A percentile compares a stretch with the other conserved stretches of the same genome.
Evolutionary conservation across 2,113 vertebrate genomes (phyloP).

Genomic region (Ctenodactylus gundi): DNA sequence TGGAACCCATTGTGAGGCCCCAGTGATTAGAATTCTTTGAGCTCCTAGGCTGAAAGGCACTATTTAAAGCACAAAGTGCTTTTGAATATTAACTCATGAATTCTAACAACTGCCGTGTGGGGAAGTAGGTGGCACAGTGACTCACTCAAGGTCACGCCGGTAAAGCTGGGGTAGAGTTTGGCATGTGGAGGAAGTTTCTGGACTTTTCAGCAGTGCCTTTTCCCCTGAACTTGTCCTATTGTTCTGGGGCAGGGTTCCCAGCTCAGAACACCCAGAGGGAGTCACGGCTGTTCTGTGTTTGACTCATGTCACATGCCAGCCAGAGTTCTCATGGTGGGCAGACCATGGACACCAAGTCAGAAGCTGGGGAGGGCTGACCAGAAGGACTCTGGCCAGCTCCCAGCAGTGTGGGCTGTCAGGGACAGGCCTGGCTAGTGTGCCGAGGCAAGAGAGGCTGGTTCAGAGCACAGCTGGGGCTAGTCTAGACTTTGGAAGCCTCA

Average conservation of each 20-base stretch:
- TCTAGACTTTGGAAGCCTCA: not conserved
- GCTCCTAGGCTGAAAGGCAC: slow-evolving; percentile 45
- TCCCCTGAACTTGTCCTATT: not conserved
- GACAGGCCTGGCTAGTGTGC: not conserved
- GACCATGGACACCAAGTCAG: not conserved
- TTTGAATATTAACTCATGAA: slow-evolving; percentile 67
- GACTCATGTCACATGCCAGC: not conserved
- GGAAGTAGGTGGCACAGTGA: slow-evolving; percentile 61
- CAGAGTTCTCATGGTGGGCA: not conserved
- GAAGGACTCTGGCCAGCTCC: not conserved
- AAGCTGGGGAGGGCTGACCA: not conserved
- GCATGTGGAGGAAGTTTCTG: not conserved
- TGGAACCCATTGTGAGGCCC: not conserved
- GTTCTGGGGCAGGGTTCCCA: not conserved
- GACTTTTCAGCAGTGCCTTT: not conserved
- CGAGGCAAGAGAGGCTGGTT: not conserved
- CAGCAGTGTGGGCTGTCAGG: not conserved
- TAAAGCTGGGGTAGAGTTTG: not conserved
- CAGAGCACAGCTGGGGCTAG: too few relatives aligned
- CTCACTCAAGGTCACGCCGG: slow-evolving; percentile 43
- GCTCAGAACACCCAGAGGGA: not conserved
- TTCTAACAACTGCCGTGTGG: slow-evolving; percentile 22
- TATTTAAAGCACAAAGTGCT: slow-evolving; percentile 73
- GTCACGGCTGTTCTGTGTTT: too few relatives aligned
- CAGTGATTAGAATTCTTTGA: slow-evolving; percentile 12